A percentile compares a stretch with the other conserved stretches of the same genome.
Evolutionary conservation across 2,888 invertebrate genomes (phyloP).

Genomic region (Tinea semifulvella): DNA sequence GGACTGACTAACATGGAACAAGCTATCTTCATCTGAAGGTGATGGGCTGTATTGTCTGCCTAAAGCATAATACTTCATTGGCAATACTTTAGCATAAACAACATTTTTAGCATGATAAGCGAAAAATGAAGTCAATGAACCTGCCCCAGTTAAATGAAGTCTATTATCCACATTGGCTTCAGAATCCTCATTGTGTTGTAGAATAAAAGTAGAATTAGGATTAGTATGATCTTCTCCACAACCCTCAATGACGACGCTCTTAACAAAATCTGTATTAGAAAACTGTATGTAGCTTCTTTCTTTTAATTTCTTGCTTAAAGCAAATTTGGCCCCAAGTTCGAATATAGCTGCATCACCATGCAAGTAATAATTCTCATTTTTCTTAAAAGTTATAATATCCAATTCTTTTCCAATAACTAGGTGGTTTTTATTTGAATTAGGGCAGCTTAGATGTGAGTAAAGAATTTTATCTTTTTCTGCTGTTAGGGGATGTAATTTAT

Average conservation of each 20-base stretch:
- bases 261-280: conserved; percentile 81
- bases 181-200: conserved; percentile 65
- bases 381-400: conserved; percentile 65
- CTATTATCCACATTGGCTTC: conserved; percentile 62
- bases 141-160: conserved; percentile 79
- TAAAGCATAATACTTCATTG: conserved; percentile 73
- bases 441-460: conserved; percentile 31
- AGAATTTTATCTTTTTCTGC: conserved; percentile 50
- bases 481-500: conserved; percentile 70
- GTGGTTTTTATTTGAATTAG: conserved; percentile 51
- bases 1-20: conserved; percentile 76
- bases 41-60: conserved; percentile 75
- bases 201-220: conserved; percentile 63
- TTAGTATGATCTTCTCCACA: conserved; percentile 69
- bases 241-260: conserved; percentile 79
- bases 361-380: conserved; percentile 69
- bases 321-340: conserved; percentile 70
- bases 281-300: conserved; percentile 69
- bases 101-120: conserved; percentile 76
- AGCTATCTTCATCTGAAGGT: conserved; percentile 42
- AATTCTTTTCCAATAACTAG: conserved; percentile 61
- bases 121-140: conserved; percentile 76
- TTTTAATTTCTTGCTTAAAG: conserved; percentile 47
- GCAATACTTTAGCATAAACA: conserved; percentile 69
- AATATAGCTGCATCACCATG: conserved; percentile 75